Evolutionary conservation across 2,113 vertebrate genomes (phyloP).

Genomic region (Neoarius graeffei): DNA sequence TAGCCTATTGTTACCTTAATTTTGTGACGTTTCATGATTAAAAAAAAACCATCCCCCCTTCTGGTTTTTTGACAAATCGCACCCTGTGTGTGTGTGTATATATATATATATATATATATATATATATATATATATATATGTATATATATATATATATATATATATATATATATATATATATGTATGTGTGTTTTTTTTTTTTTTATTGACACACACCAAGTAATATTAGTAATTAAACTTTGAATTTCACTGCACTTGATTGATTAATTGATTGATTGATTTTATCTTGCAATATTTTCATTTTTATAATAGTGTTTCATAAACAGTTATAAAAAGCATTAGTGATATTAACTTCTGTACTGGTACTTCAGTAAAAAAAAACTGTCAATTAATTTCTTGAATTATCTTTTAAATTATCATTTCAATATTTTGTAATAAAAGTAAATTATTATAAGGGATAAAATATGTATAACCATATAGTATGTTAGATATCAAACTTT

Average conservation of each 20-base stretch:
- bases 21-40: too few species aligned
- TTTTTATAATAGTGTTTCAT: background rate
- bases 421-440: background rate
- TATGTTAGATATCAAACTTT: background rate
- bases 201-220: background rate
- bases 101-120: too few species aligned
- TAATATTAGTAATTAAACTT: background rate
- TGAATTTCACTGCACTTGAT: background rate
- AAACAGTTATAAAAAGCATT: background rate
- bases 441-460: background rate
- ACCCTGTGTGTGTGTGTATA: too few species aligned
- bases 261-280: too few species aligned
- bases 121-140: too few species aligned
- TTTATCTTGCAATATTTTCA: background rate
- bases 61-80: too few species aligned
- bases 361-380: background rate
- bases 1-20: too few species aligned
- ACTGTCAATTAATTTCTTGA: background rate
- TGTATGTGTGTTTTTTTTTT: too few species aligned
- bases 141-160: too few species aligned
- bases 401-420: background rate
- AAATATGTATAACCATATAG: background rate
- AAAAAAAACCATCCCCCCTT: too few species aligned
- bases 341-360: background rate
- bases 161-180: too few species aligned